These are phyloP conservation scores for Whitmania pigra DNA, from an alignment of 1,140 invertebrate species.

Conservation along the genomic window DNA sequence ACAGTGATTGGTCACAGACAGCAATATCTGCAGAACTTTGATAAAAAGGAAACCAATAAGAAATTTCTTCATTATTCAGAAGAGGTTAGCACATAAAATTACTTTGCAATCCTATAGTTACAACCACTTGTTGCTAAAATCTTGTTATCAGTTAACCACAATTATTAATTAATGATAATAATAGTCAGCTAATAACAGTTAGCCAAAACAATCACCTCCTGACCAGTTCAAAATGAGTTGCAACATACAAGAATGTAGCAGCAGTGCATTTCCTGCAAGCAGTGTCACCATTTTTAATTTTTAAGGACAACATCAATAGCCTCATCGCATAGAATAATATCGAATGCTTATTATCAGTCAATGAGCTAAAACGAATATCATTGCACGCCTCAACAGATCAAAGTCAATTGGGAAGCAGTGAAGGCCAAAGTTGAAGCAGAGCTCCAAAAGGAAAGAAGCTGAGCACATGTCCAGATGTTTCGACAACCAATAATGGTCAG, in stretches of 20 bases:
- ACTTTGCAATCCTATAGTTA: background rate
- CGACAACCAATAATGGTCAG: slow-evolving; percentile 7
- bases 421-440: slow-evolving; percentile 46
- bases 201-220: background rate
- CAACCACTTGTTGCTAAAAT: background rate
- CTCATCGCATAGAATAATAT: background rate
- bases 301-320: background rate
- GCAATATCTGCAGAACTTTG: slow-evolving; percentile 59
- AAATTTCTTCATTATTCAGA: slow-evolving; percentile 54
- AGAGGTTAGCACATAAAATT: slow-evolving; percentile 43
- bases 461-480: slow-evolving; percentile 19
- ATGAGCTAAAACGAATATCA: background rate
- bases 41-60: slow-evolving; percentile 62
- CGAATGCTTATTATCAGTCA: background rate
- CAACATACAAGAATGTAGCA: background rate
- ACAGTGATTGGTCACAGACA: slow-evolving; percentile 62
- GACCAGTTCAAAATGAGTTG: background rate
- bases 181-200: background rate
- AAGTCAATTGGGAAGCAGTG: slow-evolving; percentile 49
- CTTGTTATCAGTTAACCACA: too few relatives aligned
- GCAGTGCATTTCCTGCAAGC: background rate
- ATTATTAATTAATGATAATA: background rate
- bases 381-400: slow-evolving; percentile 38
- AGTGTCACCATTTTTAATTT: background rate
- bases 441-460: slow-evolving; percentile 42